These are phyloP conservation scores for Oligia latruncula DNA, from an alignment of 2,888 invertebrate species.

Conservation along the genomic window DNA sequence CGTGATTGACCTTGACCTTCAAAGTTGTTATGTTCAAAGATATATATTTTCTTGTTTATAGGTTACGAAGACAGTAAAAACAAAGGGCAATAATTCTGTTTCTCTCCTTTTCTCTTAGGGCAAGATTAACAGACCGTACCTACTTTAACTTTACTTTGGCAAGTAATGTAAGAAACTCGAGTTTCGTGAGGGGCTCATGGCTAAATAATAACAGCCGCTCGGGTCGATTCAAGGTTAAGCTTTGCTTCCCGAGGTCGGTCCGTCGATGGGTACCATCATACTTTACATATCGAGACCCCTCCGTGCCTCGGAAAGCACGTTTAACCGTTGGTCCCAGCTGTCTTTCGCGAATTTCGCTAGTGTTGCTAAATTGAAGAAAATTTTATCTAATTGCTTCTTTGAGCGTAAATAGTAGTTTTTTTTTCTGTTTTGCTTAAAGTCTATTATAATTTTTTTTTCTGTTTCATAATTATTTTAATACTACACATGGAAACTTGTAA, in stretches of 20 bases:
- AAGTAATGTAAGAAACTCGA: not conserved
- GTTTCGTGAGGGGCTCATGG: not conserved
- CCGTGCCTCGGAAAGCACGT: not conserved
- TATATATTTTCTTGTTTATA: constrained; percentile 3
- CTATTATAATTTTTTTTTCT: too few relatives aligned
- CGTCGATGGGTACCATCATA: not conserved
- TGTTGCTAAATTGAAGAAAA: too few relatives aligned
- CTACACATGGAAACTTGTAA: too few relatives aligned
- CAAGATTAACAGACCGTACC: not conserved
- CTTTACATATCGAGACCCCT: not conserved
- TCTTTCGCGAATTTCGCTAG: not conserved
- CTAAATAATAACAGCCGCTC: not conserved
- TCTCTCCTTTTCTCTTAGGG: not conserved
- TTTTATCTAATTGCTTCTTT: too few relatives aligned
- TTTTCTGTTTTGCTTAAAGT: too few relatives aligned
- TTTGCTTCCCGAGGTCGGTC: not conserved
- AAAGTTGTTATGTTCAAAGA: constrained; percentile 7
- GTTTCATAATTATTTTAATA: too few relatives aligned
- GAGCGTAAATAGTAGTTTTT: too few relatives aligned
- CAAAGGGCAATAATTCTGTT: not conserved
- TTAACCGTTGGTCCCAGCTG: not conserved
- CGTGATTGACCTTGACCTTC: constrained; percentile 25
- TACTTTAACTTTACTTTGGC: not conserved
- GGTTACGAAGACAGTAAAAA: not conserved
- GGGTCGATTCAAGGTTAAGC: not conserved